Conservation (phyloP, 2,113 vertebrate genomes). For the Morone chrysops region DNA sequence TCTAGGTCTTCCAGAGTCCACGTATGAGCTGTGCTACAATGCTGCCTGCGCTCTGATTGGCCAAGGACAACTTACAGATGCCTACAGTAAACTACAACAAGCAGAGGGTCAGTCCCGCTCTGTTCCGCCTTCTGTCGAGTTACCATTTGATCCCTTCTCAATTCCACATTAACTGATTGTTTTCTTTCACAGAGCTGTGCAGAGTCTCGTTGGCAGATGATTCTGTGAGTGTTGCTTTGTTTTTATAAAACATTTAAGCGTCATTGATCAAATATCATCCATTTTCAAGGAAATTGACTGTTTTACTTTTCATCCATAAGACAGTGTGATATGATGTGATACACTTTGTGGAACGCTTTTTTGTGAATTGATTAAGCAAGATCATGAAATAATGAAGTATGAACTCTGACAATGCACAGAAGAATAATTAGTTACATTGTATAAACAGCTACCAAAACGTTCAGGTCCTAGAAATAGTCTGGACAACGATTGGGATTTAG, state of each 20-base stretch:
- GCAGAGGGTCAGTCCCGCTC: conserved; percentile 90
- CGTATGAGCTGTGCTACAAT: conserved; percentile 97
- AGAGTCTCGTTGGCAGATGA: conserved; percentile 92
- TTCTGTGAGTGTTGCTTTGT: conserved; percentile 88
- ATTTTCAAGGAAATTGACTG: background rate
- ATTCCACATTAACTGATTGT: background rate
- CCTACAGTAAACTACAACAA: conserved; percentile 91
- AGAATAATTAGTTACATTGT: background rate
- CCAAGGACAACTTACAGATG: conserved; percentile 89
- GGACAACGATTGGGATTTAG: background rate
- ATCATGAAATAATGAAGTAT: background rate
- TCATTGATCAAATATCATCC: background rate
- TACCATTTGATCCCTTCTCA: background rate
- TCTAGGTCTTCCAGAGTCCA: conserved; percentile 91
- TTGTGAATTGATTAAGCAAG: background rate
- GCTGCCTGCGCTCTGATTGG: conserved; percentile 93
- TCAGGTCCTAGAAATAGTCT: background rate
- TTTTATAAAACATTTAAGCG: background rate
- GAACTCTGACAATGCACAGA: background rate
- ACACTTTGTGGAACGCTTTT: background rate
- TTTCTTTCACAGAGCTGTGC: conserved; percentile 88
- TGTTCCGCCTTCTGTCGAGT: background rate
- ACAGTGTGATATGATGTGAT: background rate
- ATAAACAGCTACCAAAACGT: background rate
- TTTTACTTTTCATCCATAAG: background rate